Conservation (phyloP, 2,888 invertebrate species). For the Latheticus oryzae region DNA sequence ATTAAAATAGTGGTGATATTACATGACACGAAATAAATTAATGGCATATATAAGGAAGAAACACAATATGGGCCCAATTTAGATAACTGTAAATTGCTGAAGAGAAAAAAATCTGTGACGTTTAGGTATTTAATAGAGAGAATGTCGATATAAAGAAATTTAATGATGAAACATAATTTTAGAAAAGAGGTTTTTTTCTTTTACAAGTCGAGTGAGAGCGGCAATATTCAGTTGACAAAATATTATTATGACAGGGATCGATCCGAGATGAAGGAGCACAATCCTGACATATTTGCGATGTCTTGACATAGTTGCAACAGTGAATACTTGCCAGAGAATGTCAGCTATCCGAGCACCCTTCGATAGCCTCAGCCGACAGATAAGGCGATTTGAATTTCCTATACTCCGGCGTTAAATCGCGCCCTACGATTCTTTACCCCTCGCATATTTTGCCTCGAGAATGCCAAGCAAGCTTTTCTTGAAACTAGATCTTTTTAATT, state of each 20-base stretch:
- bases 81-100: slow-evolving; percentile 36
- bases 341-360: slow-evolving; percentile 41
- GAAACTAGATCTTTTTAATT: no score
- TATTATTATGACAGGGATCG: slow-evolving; percentile 33
- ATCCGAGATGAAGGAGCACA: slow-evolving; percentile 52
- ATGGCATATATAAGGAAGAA: slow-evolving; percentile 27
- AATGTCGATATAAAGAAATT: slow-evolving; percentile 16
- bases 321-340: slow-evolving; percentile 44
- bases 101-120: slow-evolving; percentile 23
- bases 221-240: slow-evolving; percentile 23
- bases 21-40: slow-evolving; percentile 38
- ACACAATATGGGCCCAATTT: slow-evolving; percentile 39
- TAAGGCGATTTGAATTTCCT: slow-evolving; percentile 41
- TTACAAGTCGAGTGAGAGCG: not conserved
- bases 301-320: slow-evolving; percentile 59
- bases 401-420: slow-evolving; percentile 24
- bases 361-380: slow-evolving; percentile 40
- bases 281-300: slow-evolving; percentile 61
- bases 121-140: slow-evolving; percentile 25
- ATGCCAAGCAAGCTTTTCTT: slow-evolving; percentile 22
- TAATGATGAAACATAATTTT: slow-evolving; percentile 23
- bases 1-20: slow-evolving; percentile 29
- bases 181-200: slow-evolving; percentile 5
- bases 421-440: slow-evolving; percentile 36
- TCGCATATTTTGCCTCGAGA: slow-evolving; percentile 27